phyloP scores from a whole-genome alignment of 2,888 invertebrate species.

The Dasypolia templi region DNA sequence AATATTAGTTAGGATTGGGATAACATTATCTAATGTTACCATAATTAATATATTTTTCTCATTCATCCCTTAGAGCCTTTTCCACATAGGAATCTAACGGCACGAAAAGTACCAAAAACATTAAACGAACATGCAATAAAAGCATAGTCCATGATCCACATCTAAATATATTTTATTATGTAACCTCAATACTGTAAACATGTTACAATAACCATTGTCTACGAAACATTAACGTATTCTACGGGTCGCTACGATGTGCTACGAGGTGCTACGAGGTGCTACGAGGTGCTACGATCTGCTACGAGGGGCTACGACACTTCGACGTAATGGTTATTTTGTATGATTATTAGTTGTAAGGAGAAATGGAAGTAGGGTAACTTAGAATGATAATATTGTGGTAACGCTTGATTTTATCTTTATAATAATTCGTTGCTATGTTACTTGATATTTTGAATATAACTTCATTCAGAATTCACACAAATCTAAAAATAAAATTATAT shows the following conservation, averaged over 20 bases:
- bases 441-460: neutral
- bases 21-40: neutral
- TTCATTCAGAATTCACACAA: neutral
- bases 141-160: conserved; percentile 1
- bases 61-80: neutral
- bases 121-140: neutral
- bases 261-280: conserved; percentile 59
- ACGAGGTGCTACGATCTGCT: conserved; percentile 60
- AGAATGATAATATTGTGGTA: conserved; percentile 10
- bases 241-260: conserved; percentile 52
- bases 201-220: conserved; percentile 60
- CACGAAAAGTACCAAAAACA: neutral
- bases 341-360: conserved; percentile 41
- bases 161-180: conserved; percentile 36
- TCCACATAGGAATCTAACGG: neutral
- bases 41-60: neutral
- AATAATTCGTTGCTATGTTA: neutral
- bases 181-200: conserved; percentile 45
- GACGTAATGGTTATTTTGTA: conserved; percentile 57
- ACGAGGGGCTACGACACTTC: conserved; percentile 61
- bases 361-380: conserved; percentile 32
- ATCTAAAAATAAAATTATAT: neutral
- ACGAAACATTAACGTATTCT: conserved; percentile 53
- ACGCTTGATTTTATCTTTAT: conserved; percentile 6
- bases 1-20: too few species aligned